These are phyloP conservation scores for Oconnorella tubifera DNA, from an alignment of 2,888 invertebrate genomes.

Conservation along the genomic window DNA sequence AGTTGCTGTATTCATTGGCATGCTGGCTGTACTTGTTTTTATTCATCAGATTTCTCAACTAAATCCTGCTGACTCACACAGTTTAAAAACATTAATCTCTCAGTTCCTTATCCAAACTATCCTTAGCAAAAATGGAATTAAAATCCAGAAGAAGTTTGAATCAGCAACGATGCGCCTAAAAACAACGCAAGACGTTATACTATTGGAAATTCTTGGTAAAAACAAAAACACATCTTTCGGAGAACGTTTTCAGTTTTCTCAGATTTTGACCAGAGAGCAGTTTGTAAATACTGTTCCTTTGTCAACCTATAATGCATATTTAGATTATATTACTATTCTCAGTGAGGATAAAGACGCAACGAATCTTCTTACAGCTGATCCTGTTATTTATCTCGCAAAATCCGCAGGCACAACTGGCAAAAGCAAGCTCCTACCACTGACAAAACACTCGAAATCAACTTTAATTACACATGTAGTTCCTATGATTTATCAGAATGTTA, in stretches of 20 bases:
- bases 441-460: constrained; percentile 16
- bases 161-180: background rate
- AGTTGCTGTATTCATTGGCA: too few relatives aligned
- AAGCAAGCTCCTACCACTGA: constrained; percentile 33
- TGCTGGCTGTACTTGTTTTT: too few relatives aligned
- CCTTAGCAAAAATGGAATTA: constrained; percentile 10
- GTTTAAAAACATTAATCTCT: constrained; percentile 20
- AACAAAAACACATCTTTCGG: constrained; percentile 29
- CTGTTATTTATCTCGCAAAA: constrained; percentile 32
- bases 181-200: constrained; percentile 20
- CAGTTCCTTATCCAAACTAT: constrained; percentile 30
- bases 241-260: constrained; percentile 17
- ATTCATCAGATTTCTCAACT: constrained; percentile 13
- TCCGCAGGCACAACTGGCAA: constrained; percentile 38
- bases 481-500: constrained; percentile 20
- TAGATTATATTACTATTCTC: constrained; percentile 19
- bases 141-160: constrained; percentile 10
- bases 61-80: constrained; percentile 30
- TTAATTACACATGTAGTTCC: constrained; percentile 17
- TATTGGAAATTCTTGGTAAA: constrained; percentile 20
- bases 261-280: constrained; percentile 24
- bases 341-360: constrained; percentile 3
- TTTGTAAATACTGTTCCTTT: constrained; percentile 25
- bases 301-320: constrained; percentile 28
- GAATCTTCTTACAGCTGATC: constrained; percentile 29